Evolutionary conservation across 2,113 vertebrate genomes (phyloP).

Genomic region (Lontra canadensis): DNA sequence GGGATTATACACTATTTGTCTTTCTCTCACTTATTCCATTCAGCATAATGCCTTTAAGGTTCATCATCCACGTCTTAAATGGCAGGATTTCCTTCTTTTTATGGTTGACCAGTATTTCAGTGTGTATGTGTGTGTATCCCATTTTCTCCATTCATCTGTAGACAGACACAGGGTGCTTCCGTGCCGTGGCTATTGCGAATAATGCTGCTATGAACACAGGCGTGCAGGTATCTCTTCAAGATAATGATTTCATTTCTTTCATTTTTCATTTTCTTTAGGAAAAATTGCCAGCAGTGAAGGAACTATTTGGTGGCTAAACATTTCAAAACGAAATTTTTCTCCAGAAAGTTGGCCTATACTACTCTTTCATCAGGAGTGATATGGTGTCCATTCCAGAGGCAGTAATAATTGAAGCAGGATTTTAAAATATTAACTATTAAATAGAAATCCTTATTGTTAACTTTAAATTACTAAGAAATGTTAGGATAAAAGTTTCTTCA

Average conservation of each 20-base stretch:
- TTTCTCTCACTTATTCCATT: background rate
- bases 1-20: background rate
- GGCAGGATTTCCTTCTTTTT: background rate
- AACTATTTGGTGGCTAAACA: background rate
- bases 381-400: background rate
- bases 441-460: background rate
- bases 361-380: background rate
- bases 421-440: constrained; percentile 42
- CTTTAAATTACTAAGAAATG: constrained; percentile 17
- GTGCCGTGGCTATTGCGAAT: background rate
- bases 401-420: background rate
- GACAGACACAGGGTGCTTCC: background rate
- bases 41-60: background rate
- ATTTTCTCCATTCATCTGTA: background rate
- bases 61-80: background rate
- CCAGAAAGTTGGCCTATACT: background rate
- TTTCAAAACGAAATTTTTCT: constrained; percentile 23
- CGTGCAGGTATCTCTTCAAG: background rate
- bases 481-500: background rate
- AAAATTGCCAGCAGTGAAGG: background rate
- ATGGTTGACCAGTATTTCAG: background rate
- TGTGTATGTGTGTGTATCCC: background rate
- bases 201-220: background rate
- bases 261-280: constrained; percentile 25
- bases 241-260: background rate